A percentile compares a stretch with the other conserved stretches of the same genome.
Conservation (phyloP, 2,113 vertebrate species). For the Syngnathus floridae region DNA sequence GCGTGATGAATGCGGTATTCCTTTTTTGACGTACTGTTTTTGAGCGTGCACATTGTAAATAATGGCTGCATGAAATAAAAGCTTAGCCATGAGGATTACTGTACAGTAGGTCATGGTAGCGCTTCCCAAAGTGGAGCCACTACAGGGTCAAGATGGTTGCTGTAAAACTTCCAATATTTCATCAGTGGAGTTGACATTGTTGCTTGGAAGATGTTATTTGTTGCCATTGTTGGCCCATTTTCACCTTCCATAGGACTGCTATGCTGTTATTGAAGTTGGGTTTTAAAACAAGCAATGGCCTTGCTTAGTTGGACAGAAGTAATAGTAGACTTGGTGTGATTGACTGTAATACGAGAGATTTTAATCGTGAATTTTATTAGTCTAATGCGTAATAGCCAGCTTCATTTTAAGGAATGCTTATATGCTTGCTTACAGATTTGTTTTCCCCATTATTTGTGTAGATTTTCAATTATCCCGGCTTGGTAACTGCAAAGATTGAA, state of each 20-base stretch:
- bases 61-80: conserved; percentile 18
- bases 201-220: neutral
- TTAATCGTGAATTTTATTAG: neutral
- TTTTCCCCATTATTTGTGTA: too few species aligned
- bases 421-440: neutral
- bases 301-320: neutral
- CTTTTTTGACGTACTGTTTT: neutral
- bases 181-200: neutral
- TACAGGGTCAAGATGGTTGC: neutral
- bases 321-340: neutral
- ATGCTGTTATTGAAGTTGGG: neutral
- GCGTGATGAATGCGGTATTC: neutral
- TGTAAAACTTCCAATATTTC: neutral
- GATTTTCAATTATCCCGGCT: too few species aligned
- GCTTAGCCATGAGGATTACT: conserved; percentile 28
- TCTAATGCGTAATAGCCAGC: neutral
- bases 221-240: neutral
- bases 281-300: neutral
- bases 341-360: neutral
- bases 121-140: conserved; percentile 12
- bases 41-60: conserved; percentile 21
- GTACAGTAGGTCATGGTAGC: conserved; percentile 13
- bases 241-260: neutral
- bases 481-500: too few species aligned
- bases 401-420: neutral